A percentile compares a stretch with the other conserved stretches of the same genome.
Conservation (phyloP, 2,113 vertebrate genomes). For the Lichenostomus cassidix region DNA sequence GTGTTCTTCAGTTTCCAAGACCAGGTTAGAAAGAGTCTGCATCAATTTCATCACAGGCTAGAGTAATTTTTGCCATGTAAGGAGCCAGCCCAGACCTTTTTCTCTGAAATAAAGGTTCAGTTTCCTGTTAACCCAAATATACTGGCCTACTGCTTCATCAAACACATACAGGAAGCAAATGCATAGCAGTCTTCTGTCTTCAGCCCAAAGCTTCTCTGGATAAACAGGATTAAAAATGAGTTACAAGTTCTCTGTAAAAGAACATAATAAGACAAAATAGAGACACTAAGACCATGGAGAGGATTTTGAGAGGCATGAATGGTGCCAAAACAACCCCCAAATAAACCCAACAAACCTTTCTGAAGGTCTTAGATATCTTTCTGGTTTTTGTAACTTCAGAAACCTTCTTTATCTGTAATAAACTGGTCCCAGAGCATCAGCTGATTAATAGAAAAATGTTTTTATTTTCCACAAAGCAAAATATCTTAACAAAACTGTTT, state of each 20-base stretch:
- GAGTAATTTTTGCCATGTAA: background rate
- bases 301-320: background rate
- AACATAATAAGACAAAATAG: background rate
- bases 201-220: slow-evolving; percentile 74
- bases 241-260: slow-evolving; percentile 49
- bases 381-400: background rate
- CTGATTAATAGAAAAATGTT: background rate
- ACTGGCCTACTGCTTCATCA: slow-evolving; percentile 70
- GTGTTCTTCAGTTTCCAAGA: background rate
- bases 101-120: background rate
- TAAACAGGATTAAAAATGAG: slow-evolving; percentile 69
- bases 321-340: no score
- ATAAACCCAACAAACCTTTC: no score
- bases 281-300: background rate
- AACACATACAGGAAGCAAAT: slow-evolving; percentile 79
- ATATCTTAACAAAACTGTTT: background rate
- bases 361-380: background rate
- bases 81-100: background rate
- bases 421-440: background rate
- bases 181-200: slow-evolving; percentile 70
- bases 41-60: background rate
- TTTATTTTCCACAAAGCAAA: background rate
- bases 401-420: background rate
- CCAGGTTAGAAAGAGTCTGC: background rate
- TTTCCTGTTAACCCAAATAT: background rate